Percentiles rank a stretch among this genome's conserved stretches.
phyloP scores from a whole-genome alignment of 2,113 vertebrate genomes.

The Channa argus region DNA sequence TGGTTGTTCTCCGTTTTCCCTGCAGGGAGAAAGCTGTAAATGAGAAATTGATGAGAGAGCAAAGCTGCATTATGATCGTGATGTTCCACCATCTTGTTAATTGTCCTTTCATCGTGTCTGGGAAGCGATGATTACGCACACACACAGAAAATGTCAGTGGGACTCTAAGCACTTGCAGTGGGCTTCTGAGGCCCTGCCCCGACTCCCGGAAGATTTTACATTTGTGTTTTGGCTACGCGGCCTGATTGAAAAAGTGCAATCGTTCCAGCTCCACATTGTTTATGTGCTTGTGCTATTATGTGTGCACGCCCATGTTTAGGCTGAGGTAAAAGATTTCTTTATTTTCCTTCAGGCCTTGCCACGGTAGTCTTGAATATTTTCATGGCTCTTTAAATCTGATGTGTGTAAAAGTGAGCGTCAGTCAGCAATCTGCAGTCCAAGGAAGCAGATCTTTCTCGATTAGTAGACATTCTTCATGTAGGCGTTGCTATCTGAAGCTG shows the following conservation, averaged over 20 bases:
- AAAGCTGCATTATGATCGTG: constrained; percentile 26
- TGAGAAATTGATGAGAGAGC: constrained; percentile 56
- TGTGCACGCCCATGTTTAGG: constrained; percentile 66
- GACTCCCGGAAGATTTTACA: constrained; percentile 54
- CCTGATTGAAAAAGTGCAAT: constrained; percentile 61
- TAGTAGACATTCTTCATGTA: constrained; percentile 61
- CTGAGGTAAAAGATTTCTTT: constrained; percentile 71
- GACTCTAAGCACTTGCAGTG: constrained; percentile 19
- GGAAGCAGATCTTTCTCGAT: constrained; percentile 27
- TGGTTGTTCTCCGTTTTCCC: constrained; percentile 14
- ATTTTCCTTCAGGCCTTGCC: constrained; percentile 58
- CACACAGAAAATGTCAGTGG: constrained; percentile 24
- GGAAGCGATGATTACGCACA: constrained; percentile 41
- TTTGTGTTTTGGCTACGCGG: constrained; percentile 71
- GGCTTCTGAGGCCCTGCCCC: constrained; percentile 16
- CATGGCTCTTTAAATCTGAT: constrained; percentile 29
- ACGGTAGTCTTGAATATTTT: constrained; percentile 40
- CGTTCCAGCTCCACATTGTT: constrained; percentile 66
- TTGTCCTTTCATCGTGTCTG: constrained; percentile 51
- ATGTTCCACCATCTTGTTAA: constrained; percentile 61
- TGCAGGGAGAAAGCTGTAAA: constrained; percentile 42
- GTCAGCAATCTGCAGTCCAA: background rate
- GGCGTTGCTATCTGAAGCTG: constrained; percentile 44
- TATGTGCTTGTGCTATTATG: constrained; percentile 61
- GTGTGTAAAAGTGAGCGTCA: constrained; percentile 12